phyloP scores from a whole-genome alignment of 2,113 vertebrate species.

The Acanthisitta chloris region DNA sequence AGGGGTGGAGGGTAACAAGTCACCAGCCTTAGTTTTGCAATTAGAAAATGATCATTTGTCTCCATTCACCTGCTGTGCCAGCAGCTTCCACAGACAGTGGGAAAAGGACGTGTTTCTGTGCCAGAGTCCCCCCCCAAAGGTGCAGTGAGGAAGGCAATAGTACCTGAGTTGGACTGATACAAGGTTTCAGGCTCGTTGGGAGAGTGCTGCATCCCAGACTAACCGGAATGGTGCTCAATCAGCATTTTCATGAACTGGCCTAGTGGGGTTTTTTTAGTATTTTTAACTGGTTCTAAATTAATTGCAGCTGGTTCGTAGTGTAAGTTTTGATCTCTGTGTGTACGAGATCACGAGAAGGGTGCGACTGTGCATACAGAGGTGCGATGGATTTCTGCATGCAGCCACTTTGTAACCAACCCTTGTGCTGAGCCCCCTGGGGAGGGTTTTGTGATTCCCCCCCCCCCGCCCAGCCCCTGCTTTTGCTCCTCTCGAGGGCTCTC shows the following conservation, averaged over 20 bases:
- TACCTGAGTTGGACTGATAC: fast-evolving
- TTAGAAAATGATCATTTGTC: background rate
- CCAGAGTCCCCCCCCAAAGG: fast-evolving
- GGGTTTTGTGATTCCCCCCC: constrained; percentile 26
- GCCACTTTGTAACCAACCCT: background rate
- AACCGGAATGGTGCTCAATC: background rate
- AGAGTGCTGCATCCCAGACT: background rate
- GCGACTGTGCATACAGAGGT: background rate
- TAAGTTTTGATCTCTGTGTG: background rate
- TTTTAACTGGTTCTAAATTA: constrained; percentile 45
- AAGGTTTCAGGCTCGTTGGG: background rate
- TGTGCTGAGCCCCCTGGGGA: background rate
- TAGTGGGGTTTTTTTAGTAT: background rate
- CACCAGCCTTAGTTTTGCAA: background rate
- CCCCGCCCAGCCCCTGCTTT: background rate
- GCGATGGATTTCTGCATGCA: background rate
- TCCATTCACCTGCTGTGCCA: background rate
- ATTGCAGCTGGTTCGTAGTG: constrained; percentile 21
- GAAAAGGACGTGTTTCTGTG: background rate
- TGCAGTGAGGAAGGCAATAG: too few relatives aligned
- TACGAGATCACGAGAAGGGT: background rate
- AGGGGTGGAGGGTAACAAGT: background rate
- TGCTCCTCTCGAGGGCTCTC: background rate
- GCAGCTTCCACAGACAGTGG: background rate
- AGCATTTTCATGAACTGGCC: constrained; percentile 1